phyloP scores from a whole-genome alignment of 1,140 invertebrate genomes.

The Pantala flavescens region DNA sequence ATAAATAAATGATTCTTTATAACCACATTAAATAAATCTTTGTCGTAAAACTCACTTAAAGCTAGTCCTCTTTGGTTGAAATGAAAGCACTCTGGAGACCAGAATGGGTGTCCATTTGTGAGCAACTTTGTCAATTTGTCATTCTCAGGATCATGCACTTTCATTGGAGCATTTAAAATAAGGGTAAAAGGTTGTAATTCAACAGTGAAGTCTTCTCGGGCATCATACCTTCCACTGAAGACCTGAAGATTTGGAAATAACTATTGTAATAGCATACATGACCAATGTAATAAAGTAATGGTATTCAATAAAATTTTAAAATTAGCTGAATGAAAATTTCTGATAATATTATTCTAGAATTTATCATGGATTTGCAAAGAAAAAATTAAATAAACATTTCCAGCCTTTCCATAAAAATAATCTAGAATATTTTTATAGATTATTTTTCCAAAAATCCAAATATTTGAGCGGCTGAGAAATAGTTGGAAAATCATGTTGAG shows the following conservation, averaged over 20 bases:
- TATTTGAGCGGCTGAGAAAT: too few species aligned
- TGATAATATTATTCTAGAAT: neutral
- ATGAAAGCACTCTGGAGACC: slow-evolving; percentile 67
- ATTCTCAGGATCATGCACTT: slow-evolving; percentile 13
- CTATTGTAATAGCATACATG: slow-evolving; percentile 20
- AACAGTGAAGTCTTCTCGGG: slow-evolving; percentile 52
- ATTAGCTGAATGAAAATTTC: neutral
- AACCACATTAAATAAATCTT: too few species aligned
- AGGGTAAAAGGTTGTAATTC: slow-evolving; percentile 54
- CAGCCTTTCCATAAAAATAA: too few species aligned
- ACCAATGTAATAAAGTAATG: too few species aligned
- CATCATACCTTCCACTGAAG: slow-evolving; percentile 45
- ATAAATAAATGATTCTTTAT: too few species aligned
- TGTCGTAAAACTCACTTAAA: slow-evolving; percentile 38
- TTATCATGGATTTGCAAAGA: too few species aligned
- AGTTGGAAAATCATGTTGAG: neutral
- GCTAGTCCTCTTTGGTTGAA: slow-evolving; percentile 62
- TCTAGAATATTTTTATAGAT: neutral
- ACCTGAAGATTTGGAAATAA: slow-evolving; percentile 33
- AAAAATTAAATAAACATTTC: too few species aligned
- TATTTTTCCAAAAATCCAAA: neutral
- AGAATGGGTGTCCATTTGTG: slow-evolving; percentile 50
- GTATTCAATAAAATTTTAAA: neutral
- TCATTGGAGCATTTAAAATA: slow-evolving; percentile 42
- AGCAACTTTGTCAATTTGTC: slow-evolving; percentile 25